Percentiles rank a stretch among this genome's conserved stretches.
Conservation (phyloP, 2,797 vertebrate genomes). For the Melanotaenia pygmaea region DNA sequence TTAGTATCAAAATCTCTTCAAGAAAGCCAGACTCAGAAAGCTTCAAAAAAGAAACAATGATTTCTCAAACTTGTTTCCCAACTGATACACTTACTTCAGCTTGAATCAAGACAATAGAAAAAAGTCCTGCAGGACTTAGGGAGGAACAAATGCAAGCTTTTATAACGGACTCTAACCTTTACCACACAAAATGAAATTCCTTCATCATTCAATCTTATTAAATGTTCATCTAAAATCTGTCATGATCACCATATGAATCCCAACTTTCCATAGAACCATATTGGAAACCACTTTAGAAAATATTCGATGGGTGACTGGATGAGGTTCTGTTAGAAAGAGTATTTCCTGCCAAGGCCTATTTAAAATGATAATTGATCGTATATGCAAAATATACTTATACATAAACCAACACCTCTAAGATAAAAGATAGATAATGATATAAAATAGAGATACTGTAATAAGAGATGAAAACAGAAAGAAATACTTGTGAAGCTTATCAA, state of each 20-base stretch:
- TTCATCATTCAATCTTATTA: neutral
- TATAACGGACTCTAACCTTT: neutral
- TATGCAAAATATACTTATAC: neutral
- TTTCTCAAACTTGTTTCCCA: neutral
- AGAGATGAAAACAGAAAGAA: neutral
- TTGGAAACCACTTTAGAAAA: neutral
- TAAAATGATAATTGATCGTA: neutral
- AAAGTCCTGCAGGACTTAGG: neutral
- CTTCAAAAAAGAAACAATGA: too few species aligned
- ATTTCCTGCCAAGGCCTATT: too few species aligned
- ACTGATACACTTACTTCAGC: neutral
- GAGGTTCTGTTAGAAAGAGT: neutral
- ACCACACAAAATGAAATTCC: neutral
- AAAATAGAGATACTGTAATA: neutral
- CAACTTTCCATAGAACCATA: neutral
- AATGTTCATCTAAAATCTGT: neutral
- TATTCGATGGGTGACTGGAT: neutral
- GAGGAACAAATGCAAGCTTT: neutral
- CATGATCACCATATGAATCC: neutral
- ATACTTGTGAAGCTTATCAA: conserved; percentile 16
- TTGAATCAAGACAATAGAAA: neutral
- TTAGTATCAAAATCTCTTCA: neutral
- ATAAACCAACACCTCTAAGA: neutral
- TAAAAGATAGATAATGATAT: neutral
- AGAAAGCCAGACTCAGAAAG: too few species aligned